These are phyloP conservation scores for Bombus breviceps DNA, from an alignment of 1,140 invertebrate species.

Conservation along the genomic window DNA sequence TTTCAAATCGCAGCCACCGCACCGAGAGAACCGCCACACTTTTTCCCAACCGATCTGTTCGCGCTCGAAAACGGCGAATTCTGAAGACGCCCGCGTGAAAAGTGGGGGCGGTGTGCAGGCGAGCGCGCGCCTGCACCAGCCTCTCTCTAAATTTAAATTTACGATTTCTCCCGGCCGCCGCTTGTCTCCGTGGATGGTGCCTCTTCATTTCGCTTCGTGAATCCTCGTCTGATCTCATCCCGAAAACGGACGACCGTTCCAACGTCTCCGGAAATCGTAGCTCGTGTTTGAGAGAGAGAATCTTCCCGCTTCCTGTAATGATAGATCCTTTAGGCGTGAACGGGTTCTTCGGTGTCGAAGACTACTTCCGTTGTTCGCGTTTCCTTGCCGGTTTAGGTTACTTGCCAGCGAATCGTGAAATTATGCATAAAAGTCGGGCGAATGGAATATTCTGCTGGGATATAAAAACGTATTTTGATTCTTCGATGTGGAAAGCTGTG, in stretches of 20 bases:
- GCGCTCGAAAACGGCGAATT: neutral
- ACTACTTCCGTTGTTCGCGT: neutral
- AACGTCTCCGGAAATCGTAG: neutral
- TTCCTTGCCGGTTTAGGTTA: neutral
- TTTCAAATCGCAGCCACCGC: constrained; percentile 59
- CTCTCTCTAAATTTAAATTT: constrained; percentile 74
- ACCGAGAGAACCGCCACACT: too few species aligned
- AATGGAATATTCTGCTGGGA: neutral
- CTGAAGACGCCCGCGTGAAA: neutral
- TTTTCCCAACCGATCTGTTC: neutral
- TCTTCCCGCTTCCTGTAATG: neutral
- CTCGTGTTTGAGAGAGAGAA: neutral
- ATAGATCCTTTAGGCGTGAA: neutral
- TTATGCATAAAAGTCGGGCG: too few species aligned
- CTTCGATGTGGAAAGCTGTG: neutral
- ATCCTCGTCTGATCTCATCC: constrained; percentile 42
- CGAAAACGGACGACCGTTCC: constrained; percentile 16
- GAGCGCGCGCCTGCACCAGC: constrained; percentile 13
- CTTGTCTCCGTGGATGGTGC: constrained; percentile 53
- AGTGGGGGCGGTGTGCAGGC: neutral
- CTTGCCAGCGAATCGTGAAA: neutral
- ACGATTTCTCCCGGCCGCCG: constrained; percentile 61
- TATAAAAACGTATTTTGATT: neutral
- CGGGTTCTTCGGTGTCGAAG: neutral
- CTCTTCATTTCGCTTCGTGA: constrained; percentile 60